Conservation (phyloP, 1,140 invertebrate species). For the Pectinophora gossypiella region DNA sequence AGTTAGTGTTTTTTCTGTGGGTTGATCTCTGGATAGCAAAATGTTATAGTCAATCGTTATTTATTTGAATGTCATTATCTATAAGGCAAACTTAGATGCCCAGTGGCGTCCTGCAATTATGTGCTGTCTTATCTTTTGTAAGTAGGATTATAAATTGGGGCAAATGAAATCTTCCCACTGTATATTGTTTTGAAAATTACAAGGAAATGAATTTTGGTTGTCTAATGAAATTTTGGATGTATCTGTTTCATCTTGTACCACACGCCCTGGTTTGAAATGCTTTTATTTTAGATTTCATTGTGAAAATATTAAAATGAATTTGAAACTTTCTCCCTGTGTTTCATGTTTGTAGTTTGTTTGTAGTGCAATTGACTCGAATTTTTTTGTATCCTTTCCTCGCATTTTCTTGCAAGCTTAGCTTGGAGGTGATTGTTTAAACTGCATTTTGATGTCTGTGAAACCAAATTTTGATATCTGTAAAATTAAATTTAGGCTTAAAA, state of each 20-base stretch:
- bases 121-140: background rate
- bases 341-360: constrained; percentile 52
- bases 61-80: too few relatives aligned
- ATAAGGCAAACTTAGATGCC: too few relatives aligned
- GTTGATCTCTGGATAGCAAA: too few relatives aligned
- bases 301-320: constrained; percentile 72
- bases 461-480: too few relatives aligned
- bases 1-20: too few relatives aligned
- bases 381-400: constrained; percentile 18
- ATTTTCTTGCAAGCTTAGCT: too few relatives aligned
- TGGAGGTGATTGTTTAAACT: too few relatives aligned
- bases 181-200: background rate
- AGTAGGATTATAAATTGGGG: background rate
- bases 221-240: background rate
- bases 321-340: constrained; percentile 62
- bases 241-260: constrained; percentile 20
- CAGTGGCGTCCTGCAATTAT: too few relatives aligned
- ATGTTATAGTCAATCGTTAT: too few relatives aligned
- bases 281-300: constrained; percentile 62
- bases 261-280: constrained; percentile 34
- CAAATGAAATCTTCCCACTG: background rate
- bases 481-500: too few relatives aligned
- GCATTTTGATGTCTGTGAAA: too few relatives aligned
- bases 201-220: background rate
- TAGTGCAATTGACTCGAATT: constrained; percentile 32